Evolutionary conservation across 2,113 vertebrate genomes (phyloP), one percentile per base, ranked within the genome.

Genomic region (Gnathonemus longibarbis): DNA sequence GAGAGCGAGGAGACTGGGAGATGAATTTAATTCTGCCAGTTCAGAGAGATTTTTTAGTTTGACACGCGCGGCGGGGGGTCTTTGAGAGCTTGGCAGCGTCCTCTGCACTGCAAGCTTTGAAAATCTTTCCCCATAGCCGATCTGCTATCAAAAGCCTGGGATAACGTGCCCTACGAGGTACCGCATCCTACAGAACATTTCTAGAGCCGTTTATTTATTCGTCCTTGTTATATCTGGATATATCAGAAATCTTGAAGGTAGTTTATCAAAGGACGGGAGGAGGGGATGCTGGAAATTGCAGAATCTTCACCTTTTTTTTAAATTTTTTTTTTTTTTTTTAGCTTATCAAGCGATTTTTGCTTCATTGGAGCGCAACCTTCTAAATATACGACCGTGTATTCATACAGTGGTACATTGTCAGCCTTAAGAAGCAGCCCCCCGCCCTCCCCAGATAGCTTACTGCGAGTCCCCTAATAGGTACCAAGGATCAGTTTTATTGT

Each of bases 31-130:
- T 97, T 97, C 95, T 95, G 97, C 97, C 96, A 97, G 97, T 98
- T 98, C 97, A 98, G 97, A 98, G 97, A 97, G 97, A 97, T 98
- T 98, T 97, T 96, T 97, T 98, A 97, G 97, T 97, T 97, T 97
- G 97, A 97, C 97, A 97, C 93, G 92, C 97, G 92, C 95, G 89
- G 96, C 96, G 95, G 97, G 97, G 95, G 97, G 96, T 96, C 97
- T 98, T 98, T 98, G 97, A 98, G 96, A 91, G 95, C 93, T 94
- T 96, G 97, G 97, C 97, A 95, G 94, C 96, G 95, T 96, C 92
- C 96, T 96, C 96, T 95, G 96, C 97, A 95, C 96, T 96, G 95
- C 91, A 93, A 95, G 96, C 97, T 98, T 98, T 98, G 97, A 98
- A 97, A 97, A 96, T 96, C 96, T 96, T 96, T 96, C 97, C 96